Evolutionary conservation across 2,797 vertebrate species (phyloP).

Genomic region (Halcyon leucocephala): DNA sequence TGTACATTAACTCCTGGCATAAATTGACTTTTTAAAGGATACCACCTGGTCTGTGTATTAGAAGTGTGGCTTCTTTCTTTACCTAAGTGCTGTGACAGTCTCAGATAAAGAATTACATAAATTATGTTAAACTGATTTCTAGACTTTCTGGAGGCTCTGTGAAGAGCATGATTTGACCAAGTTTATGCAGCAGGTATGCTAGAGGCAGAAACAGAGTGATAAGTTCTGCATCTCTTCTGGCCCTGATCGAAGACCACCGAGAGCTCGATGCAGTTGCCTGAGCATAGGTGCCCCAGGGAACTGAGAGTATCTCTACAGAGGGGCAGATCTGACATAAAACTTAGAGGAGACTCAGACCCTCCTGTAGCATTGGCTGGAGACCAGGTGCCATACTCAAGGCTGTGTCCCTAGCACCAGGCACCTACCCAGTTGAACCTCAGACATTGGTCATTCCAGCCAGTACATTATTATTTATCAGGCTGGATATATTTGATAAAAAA

Average conservation of each 20-base stretch:
- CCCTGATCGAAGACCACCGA: background rate
- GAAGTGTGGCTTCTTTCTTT: background rate
- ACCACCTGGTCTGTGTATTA: background rate
- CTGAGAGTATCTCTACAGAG: background rate
- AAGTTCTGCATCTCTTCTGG: background rate
- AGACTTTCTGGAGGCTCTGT: background rate
- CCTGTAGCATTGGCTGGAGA: background rate
- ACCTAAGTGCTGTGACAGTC: background rate
- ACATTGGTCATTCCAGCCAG: background rate
- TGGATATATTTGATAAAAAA: background rate
- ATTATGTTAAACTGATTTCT: background rate
- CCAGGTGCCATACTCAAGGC: background rate
- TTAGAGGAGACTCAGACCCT: background rate
- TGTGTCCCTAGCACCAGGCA: background rate
- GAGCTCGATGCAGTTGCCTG: background rate
- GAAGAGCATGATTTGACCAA: background rate
- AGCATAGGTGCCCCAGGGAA: background rate
- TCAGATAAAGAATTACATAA: background rate
- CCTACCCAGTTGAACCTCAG: background rate
- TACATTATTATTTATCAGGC: background rate
- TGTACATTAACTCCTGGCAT: background rate
- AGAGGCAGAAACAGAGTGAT: background rate
- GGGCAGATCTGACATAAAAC: rapidly evolving
- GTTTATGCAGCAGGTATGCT: background rate
- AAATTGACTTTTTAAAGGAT: background rate